A percentile compares a stretch with the other conserved stretches of the same genome.
Conservation (phyloP, 2,888 invertebrate species). For the Nowickia ferox region DNA sequence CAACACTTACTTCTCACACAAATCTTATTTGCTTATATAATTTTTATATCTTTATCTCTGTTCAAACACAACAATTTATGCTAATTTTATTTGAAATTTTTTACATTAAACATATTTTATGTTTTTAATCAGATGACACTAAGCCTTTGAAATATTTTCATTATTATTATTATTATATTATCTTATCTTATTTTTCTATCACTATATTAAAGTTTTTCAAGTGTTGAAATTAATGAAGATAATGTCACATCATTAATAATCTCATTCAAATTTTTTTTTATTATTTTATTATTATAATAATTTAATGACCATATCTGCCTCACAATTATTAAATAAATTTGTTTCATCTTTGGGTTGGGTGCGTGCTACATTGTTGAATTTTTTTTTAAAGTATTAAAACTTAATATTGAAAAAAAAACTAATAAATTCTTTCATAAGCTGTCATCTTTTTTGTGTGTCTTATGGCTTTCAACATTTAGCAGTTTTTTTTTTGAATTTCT, state of each 20-base stretch:
- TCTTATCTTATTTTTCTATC: not conserved
- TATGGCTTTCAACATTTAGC: not conserved
- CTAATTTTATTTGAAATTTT: slow-evolving; percentile 37
- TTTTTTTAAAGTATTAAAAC: slow-evolving; percentile 39
- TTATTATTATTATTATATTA: not conserved
- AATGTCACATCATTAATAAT: slow-evolving; percentile 50
- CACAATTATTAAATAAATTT: slow-evolving; percentile 40
- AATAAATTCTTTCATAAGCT: slow-evolving; percentile 19
- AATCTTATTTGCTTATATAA: slow-evolving; percentile 12
- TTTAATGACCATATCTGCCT: slow-evolving; percentile 45
- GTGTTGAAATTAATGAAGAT: slow-evolving; percentile 44
- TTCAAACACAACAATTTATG: slow-evolving; percentile 32
- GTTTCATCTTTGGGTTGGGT: slow-evolving; percentile 6
- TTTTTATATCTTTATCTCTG: not conserved
- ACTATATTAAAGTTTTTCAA: slow-evolving; percentile 7
- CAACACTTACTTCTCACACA: not conserved
- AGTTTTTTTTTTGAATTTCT: not conserved
- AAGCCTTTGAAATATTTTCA: slow-evolving; percentile 57
- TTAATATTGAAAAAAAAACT: slow-evolving; percentile 39
- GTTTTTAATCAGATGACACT: slow-evolving; percentile 51
- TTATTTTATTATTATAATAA: not conserved
- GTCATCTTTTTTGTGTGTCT: slow-evolving; percentile 4
- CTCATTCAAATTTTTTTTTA: not conserved
- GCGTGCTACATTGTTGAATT: not conserved
- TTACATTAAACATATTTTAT: slow-evolving; percentile 56